Percentiles rank a stretch among this genome's conserved stretches.
Conservation (phyloP, 2,888 invertebrate genomes). For the Drosophila setosimentum region DNA sequence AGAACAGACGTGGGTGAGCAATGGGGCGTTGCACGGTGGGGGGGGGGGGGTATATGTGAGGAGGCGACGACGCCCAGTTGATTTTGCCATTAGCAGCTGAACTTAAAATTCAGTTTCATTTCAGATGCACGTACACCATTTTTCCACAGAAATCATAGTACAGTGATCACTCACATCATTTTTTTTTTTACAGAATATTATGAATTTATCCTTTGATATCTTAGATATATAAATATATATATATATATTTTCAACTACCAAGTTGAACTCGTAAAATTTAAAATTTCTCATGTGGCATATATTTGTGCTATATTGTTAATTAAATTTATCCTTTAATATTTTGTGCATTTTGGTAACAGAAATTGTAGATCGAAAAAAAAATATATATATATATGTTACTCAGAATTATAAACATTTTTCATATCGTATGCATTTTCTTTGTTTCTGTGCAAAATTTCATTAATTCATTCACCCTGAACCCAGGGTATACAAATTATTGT, state of each 20-base stretch:
- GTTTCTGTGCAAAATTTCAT: no score
- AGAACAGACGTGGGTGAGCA: background rate
- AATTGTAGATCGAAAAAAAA: background rate
- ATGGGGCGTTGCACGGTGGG: no score
- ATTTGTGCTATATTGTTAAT: background rate
- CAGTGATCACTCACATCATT: background rate
- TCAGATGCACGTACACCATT: background rate
- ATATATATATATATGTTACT: no score
- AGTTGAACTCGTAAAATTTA: no score
- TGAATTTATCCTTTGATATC: background rate
- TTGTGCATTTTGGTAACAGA: background rate
- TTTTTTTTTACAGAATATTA: background rate
- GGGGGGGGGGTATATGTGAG: background rate
- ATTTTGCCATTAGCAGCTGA: background rate
- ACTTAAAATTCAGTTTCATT: constrained; percentile 30
- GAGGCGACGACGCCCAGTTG: background rate
- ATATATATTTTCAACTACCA: background rate
- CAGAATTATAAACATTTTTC: no score
- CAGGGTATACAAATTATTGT: no score
- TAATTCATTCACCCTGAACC: no score
- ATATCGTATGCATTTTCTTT: background rate
- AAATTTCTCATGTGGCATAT: background rate
- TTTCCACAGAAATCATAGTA: background rate
- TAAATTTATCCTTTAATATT: background rate
- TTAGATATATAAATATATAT: background rate